Conservation (phyloP, 2,113 vertebrate species). For the Speoplatyrhinus poulsoni region DNA sequence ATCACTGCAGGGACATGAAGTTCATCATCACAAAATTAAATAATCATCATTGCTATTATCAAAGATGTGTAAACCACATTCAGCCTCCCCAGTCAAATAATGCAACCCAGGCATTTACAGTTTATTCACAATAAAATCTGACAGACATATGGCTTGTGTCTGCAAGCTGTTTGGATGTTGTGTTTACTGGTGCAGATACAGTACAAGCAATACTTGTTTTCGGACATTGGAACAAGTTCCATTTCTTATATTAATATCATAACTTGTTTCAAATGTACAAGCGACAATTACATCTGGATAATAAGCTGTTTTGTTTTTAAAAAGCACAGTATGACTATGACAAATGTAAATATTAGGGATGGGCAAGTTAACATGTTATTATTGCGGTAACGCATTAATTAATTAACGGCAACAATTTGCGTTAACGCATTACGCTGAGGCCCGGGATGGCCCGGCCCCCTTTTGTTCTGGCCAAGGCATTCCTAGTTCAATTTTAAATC, state of each 20-base stretch:
- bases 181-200: slow-evolving; percentile 46
- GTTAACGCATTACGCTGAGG: too few species aligned
- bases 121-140: slow-evolving; percentile 58
- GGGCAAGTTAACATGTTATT: slow-evolving; percentile 8
- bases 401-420: too few species aligned
- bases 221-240: slow-evolving; percentile 31
- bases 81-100: slow-evolving; percentile 39
- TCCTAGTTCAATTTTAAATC: too few species aligned
- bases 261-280: slow-evolving; percentile 33
- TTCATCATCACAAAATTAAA: slow-evolving; percentile 26
- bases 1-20: slow-evolving; percentile 12
- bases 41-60: slow-evolving; percentile 15
- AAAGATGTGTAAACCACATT: slow-evolving; percentile 37
- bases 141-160: slow-evolving; percentile 62
- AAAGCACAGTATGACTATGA: slow-evolving; percentile 20
- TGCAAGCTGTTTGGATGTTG: slow-evolving; percentile 44
- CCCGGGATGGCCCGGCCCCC: too few species aligned
- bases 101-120: slow-evolving; percentile 47
- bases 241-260: slow-evolving; percentile 40
- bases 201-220: slow-evolving; percentile 39
- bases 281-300: slow-evolving; percentile 42
- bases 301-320: slow-evolving; percentile 55
- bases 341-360: slow-evolving; percentile 27
- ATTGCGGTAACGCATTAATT: too few species aligned
- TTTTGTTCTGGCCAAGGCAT: too few species aligned